phyloP scores from a whole-genome alignment of 1,140 invertebrate species.

The Muscidifurax raptorellus region DNA sequence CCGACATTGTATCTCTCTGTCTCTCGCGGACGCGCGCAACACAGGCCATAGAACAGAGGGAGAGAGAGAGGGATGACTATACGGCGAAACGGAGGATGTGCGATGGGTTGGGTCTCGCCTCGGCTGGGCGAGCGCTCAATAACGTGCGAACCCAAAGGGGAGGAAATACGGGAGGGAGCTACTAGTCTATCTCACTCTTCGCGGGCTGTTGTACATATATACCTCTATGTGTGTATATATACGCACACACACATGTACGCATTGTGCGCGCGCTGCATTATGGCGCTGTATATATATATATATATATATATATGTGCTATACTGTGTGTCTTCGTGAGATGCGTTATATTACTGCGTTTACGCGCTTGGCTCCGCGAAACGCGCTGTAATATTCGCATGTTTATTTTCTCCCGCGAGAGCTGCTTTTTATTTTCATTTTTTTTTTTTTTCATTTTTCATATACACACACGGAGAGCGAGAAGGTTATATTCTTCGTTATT shows the following conservation, averaged over 20 bases:
- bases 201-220: background rate
- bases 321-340: background rate
- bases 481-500: background rate
- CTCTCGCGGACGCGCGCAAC: background rate
- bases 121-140: slow-evolving; percentile 76
- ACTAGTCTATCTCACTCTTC: slow-evolving; percentile 34
- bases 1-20: slow-evolving; percentile 4
- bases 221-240: background rate
- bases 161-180: slow-evolving; percentile 64
- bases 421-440: slow-evolving; percentile 2
- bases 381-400: background rate
- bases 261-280: background rate
- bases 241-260: background rate
- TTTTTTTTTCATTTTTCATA: background rate
- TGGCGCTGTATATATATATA: background rate
- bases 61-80: slow-evolving; percentile 33
- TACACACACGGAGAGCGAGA: background rate
- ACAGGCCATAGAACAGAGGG: background rate
- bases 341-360: slow-evolving; percentile 14
- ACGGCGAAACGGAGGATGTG: slow-evolving; percentile 64
- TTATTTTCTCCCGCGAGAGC: background rate
- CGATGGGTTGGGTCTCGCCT: slow-evolving; percentile 74
- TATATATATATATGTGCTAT: too few relatives aligned
- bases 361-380: slow-evolving; percentile 4
- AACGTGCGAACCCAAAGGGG: slow-evolving; percentile 75